Evolutionary conservation across 2,797 vertebrate genomes (phyloP).

Genomic region (Enteromius treurensis): DNA sequence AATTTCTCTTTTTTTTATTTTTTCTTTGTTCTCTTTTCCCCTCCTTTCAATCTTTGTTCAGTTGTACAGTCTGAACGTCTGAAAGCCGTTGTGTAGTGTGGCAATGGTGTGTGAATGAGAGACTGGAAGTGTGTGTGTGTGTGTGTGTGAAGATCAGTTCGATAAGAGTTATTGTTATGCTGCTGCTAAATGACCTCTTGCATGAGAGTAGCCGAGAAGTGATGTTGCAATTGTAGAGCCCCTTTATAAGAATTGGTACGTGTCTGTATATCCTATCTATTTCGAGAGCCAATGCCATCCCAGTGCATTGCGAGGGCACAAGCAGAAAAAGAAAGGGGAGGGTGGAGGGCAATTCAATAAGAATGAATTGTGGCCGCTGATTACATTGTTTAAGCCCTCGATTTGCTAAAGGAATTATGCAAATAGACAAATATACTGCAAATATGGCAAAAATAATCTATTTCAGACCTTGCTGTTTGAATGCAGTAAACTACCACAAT

Average conservation of each 20-base stretch:
- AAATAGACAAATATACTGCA: not conserved
- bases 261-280: conserved; percentile 52
- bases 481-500: not conserved
- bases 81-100: not conserved
- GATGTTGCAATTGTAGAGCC: conserved; percentile 57
- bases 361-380: not conserved
- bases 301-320: conserved; percentile 31
- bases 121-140: not conserved
- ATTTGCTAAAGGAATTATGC: not conserved
- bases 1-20: not conserved
- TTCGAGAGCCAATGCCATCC: conserved; percentile 41
- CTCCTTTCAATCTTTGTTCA: not conserved
- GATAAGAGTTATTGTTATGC: conserved; percentile 46
- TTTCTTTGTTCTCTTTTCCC: conserved; percentile 9
- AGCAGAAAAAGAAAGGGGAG: conserved; percentile 35
- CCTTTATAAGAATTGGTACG: conserved; percentile 60
- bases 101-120: conserved; percentile 19
- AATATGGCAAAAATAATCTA: not conserved
- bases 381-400: conserved; percentile 5
- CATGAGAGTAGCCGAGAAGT: conserved; percentile 50
- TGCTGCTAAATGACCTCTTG: conserved; percentile 60
- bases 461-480: not conserved
- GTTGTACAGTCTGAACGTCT: not conserved
- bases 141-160: conserved; percentile 25
- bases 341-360: not conserved